phyloP scores from a whole-genome alignment of 1,140 invertebrate genomes.

The Drosophila micromelanica region DNA sequence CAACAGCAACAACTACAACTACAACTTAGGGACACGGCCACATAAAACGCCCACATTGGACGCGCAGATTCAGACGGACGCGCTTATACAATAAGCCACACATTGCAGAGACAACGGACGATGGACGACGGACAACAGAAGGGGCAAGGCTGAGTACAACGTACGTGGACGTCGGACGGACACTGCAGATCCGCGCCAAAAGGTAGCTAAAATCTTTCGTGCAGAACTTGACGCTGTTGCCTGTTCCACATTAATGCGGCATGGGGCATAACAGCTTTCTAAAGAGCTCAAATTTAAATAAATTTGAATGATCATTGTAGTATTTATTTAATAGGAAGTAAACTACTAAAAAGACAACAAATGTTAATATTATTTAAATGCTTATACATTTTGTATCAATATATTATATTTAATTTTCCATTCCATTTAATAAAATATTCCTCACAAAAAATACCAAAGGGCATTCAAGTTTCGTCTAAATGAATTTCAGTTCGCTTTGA shows the following conservation, averaged over 20 bases:
- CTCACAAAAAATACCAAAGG: no score
- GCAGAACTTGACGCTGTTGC: constrained; percentile 65
- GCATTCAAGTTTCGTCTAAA: constrained; percentile 26
- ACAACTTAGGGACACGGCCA: constrained; percentile 55
- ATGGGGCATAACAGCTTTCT: constrained; percentile 16
- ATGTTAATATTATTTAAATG: no score
- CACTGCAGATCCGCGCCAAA: constrained; percentile 37
- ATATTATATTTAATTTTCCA: no score
- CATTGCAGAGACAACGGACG: constrained; percentile 43
- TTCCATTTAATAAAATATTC: no score
- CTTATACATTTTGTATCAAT: no score
- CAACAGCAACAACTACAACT: constrained; percentile 31
- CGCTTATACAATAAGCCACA: constrained; percentile 73
- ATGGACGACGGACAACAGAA: constrained; percentile 9
- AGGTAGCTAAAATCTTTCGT: constrained; percentile 80
- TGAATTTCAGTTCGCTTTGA: constrained; percentile 1
- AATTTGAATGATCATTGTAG: background rate
- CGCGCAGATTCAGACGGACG: constrained; percentile 44
- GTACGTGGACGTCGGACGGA: constrained; percentile 31
- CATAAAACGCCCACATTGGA: constrained; percentile 74
- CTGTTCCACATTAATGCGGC: constrained; percentile 24
- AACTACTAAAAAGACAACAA: no score
- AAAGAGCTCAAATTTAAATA: background rate
- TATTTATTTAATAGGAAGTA: no score
- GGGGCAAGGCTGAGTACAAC: constrained; percentile 19